Evolutionary conservation across 2,113 vertebrate species (phyloP).

Genomic region (Hyaena hyaena): DNA sequence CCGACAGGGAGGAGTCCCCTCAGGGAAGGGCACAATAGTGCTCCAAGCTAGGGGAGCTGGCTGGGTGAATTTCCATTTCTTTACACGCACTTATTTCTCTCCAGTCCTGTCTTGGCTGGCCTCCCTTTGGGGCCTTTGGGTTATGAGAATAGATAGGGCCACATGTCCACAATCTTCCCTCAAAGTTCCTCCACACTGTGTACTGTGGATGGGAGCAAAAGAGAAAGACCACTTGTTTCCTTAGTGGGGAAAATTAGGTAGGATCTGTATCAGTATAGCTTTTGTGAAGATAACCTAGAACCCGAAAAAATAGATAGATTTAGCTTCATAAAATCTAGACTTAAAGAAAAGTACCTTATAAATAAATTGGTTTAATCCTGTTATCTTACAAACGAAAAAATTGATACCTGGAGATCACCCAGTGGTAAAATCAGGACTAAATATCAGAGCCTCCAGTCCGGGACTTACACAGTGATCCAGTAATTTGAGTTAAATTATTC

Average conservation of each 20-base stretch:
- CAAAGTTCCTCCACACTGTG: neutral
- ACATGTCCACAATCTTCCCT: neutral
- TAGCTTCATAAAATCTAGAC: neutral
- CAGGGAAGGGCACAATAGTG: neutral
- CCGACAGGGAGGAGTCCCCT: neutral
- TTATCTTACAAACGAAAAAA: constrained; percentile 15
- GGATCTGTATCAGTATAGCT: neutral
- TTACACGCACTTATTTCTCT: neutral
- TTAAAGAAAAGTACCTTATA: neutral
- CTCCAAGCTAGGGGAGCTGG: neutral
- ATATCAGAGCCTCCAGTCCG: neutral
- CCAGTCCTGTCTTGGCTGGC: neutral
- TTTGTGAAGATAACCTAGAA: neutral
- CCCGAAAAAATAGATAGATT: neutral
- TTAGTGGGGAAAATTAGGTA: neutral
- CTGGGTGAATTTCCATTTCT: neutral
- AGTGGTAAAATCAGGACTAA: neutral
- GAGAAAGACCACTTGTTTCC: neutral
- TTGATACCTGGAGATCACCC: neutral
- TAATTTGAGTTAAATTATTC: neutral
- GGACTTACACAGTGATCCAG: neutral
- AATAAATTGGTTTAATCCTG: neutral
- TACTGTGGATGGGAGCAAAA: neutral
- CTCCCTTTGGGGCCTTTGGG: neutral
- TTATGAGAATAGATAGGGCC: neutral